A percentile compares a stretch with the other conserved stretches of the same genome.
Conservation (phyloP, 2,113 vertebrate genomes). For the Cercocebus atys region DNA sequence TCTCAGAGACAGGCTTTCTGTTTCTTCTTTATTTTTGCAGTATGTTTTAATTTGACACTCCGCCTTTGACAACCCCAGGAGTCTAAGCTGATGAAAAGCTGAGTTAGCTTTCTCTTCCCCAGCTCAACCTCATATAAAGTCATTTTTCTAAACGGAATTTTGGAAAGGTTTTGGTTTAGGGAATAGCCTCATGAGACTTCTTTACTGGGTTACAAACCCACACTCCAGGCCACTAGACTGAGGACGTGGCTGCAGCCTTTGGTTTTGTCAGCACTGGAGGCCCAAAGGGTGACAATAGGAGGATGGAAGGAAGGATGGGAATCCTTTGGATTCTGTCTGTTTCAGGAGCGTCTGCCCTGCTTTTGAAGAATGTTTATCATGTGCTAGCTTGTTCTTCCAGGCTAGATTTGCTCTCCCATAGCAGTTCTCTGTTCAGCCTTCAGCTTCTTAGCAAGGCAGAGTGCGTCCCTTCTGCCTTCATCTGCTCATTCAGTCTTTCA, state of each 20-base stretch:
- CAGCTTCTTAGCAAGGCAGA: background rate
- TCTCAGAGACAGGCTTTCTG: constrained; percentile 34
- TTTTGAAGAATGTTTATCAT: background rate
- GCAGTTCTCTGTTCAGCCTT: background rate
- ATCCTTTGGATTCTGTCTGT: background rate
- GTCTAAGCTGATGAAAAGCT: constrained; percentile 60
- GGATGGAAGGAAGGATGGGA: background rate
- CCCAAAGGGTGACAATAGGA: background rate
- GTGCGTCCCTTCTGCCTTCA: background rate
- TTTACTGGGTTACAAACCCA: background rate
- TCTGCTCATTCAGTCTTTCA: background rate
- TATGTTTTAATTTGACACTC: constrained; percentile 66
- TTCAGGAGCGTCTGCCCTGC: background rate
- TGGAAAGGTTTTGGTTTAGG: background rate
- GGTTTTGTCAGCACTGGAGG: background rate
- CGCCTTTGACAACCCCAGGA: constrained; percentile 54
- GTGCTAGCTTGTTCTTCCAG: background rate
- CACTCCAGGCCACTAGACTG: background rate
- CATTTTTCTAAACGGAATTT: background rate
- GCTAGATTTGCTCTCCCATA: background rate
- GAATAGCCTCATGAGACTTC: background rate
- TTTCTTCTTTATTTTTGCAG: constrained; percentile 46
- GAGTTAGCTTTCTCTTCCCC: constrained; percentile 68
- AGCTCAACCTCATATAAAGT: constrained; percentile 47
- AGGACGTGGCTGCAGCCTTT: background rate